Evolutionary conservation across 2,113 vertebrate species (phyloP), one percentile per base, ranked within the genome.

Genomic region (Pelvicachromis taeniatus): DNA sequence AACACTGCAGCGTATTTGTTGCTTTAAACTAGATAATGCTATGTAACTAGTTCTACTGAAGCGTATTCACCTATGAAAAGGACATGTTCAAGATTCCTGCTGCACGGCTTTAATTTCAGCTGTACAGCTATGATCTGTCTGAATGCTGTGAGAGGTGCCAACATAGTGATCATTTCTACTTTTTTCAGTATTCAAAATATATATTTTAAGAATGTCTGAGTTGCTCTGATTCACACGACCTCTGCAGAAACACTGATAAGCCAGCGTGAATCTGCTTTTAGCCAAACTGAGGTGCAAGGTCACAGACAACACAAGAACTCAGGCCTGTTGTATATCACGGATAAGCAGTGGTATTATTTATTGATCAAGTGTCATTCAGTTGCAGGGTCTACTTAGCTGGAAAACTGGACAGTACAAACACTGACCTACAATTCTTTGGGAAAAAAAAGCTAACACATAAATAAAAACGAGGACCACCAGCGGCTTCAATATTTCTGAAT

Each of bases 381-480:
- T 42, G 80, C 50, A 45, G 80, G 10, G 35, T 78, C 29, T 38
- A 79, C 81, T 56, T 87, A 87, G 83, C 85, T 77, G 68, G 26
- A 84, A 59, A 35, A 26, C 33, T 70, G 29, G 63, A 33, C 55
- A 35, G 52, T 68, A 61, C 52, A 53, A 73, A 80, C 73, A 14
- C 78, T n/a, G 81, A 88, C 91, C 61, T 29, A 19, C 52, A 80
- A 83, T 53, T 78, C 14, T 38, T 70, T 65, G 55, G 63, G 61
- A 0, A 8, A 84, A 70, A 83, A 85, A 88, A 58, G 79, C 61
- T 26, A 80, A 63, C 42, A 82, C 9, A 54, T 14, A 79, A 85
- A 80, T 88, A 92, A 91, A 93, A 85, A 91, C 61, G n/a, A 17
- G 59, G 91, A 94, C 94, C 95, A 94, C 93, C 90, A 92, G 89